A percentile compares a stretch with the other conserved stretches of the same genome.
Evolutionary conservation across 1,140 invertebrate species (phyloP).

Genomic region (Belonocnema kinseyi): DNA sequence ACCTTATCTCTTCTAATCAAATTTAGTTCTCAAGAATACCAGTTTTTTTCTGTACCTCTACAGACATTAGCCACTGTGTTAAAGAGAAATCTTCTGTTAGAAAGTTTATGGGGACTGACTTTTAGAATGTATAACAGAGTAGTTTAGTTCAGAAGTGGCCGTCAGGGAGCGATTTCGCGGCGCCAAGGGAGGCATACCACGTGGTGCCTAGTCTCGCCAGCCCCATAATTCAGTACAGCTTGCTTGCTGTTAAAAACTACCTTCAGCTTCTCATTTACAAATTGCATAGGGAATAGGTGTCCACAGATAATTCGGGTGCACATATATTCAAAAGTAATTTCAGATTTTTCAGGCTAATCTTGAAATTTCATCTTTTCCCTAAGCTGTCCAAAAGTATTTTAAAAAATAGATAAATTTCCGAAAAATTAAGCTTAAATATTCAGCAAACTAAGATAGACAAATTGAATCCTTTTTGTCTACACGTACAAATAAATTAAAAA

Average conservation of each 20-base stretch:
- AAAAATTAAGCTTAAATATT: too few species aligned
- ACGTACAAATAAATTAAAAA: too few species aligned
- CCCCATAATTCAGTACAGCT: constrained; percentile 67
- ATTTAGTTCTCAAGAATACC: background rate
- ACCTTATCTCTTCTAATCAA: too few species aligned
- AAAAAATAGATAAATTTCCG: too few species aligned
- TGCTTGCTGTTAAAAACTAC: constrained; percentile 37
- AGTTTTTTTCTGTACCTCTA: background rate
- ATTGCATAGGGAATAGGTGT: too few species aligned
- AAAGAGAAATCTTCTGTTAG: background rate
- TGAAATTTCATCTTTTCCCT: too few species aligned
- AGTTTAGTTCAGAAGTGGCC: constrained; percentile 72
- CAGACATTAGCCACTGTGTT: background rate
- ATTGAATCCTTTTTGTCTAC: too few species aligned
- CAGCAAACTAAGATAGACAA: too few species aligned
- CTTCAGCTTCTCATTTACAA: constrained; percentile 19
- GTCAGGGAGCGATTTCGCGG: constrained; percentile 72
- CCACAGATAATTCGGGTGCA: too few species aligned
- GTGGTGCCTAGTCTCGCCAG: constrained; percentile 68
- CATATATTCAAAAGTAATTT: too few species aligned
- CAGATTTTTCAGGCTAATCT: too few species aligned
- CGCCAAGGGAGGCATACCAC: constrained; percentile 73
- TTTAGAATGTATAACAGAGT: constrained; percentile 60
- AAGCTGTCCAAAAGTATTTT: too few species aligned
- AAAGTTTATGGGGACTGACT: constrained; percentile 31